Evolutionary conservation across 2,888 invertebrate genomes (phyloP).

Genomic region (Ophion slaviceki): DNA sequence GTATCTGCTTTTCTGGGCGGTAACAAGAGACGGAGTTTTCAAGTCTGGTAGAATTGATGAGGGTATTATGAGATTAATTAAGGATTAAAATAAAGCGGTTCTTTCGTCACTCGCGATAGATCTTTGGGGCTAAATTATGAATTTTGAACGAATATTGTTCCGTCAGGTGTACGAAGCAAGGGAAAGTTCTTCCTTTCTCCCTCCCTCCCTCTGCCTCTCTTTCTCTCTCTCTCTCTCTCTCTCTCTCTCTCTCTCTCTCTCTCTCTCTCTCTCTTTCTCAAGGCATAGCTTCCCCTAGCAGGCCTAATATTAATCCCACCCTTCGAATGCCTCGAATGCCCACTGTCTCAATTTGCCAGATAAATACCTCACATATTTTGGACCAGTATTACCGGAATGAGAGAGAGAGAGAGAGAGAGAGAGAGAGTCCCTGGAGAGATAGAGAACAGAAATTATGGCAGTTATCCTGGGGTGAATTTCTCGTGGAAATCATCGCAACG

Average conservation of each 20-base stretch:
- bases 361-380: constrained; percentile 66
- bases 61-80: constrained; percentile 12
- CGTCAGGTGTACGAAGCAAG: background rate
- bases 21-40: background rate
- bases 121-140: background rate
- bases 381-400: constrained; percentile 39
- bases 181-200: background rate
- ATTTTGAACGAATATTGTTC: constrained; percentile 18
- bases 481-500: constrained; percentile 36
- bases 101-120: background rate
- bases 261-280: background rate
- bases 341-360: constrained; percentile 67
- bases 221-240: background rate
- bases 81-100: constrained; percentile 6
- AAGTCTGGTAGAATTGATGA: background rate
- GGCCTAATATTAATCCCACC: constrained; percentile 59
- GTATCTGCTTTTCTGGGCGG: background rate
- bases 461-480: constrained; percentile 24
- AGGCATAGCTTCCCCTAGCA: constrained; percentile 24
- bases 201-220: constrained; percentile 5
- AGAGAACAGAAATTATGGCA: constrained; percentile 26
- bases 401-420: constrained; percentile 26
- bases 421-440: background rate
- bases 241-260: background rate
- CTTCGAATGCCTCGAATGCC: constrained; percentile 62